Evolutionary conservation across 1,140 invertebrate genomes (phyloP).

Genomic region (Solenopsis invicta): DNA sequence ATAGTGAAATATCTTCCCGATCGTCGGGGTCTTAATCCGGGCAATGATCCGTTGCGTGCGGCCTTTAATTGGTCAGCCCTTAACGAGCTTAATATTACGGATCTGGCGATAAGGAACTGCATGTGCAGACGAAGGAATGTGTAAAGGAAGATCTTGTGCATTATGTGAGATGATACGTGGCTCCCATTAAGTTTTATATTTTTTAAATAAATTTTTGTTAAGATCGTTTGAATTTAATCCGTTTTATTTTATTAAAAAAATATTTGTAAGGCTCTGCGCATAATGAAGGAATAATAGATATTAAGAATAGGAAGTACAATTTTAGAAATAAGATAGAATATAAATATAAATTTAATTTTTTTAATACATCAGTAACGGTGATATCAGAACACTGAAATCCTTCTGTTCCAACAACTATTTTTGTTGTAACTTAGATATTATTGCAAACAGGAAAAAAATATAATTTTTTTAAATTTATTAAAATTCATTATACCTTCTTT

Average conservation of each 20-base stretch:
- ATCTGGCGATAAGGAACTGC: conserved; percentile 21
- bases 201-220: background rate
- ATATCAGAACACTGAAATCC: background rate
- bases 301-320: no score
- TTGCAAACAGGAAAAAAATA: background rate
- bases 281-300: no score
- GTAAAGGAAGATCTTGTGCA: background rate
- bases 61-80: conserved; percentile 56
- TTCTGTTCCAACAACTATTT: background rate
- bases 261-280: background rate
- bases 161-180: background rate
- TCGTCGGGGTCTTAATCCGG: conserved; percentile 47
- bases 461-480: background rate
- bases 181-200: background rate
- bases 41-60: conserved; percentile 61
- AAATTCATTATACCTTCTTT: background rate
- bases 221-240: background rate
- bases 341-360: background rate
- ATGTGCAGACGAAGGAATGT: conserved; percentile 21
- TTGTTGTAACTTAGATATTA: background rate
- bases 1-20: conserved; percentile 22
- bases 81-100: conserved; percentile 43
- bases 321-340: no score
- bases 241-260: background rate
- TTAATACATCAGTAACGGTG: background rate